Base-by-base conservation (phyloP, 2,113 vertebrate species). In the Oreotrochilus melanogaster region DNA sequence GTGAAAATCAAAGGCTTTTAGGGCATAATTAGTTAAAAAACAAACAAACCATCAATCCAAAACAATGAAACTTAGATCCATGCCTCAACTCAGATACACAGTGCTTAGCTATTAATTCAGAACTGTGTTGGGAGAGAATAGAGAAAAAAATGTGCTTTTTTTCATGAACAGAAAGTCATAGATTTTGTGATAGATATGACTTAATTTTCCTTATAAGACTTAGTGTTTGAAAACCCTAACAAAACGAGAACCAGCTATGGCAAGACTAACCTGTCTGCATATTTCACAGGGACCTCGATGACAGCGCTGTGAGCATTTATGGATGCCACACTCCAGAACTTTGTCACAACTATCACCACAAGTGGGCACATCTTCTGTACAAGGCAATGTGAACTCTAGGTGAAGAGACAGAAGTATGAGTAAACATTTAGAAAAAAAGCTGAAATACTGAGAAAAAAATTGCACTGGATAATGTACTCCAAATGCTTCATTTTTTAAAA, bases 261-360 rank as follows among this genome's bases (percentile, higher is more conserved):
- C 18, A 88, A 73, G 28, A 95, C 97, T 94, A 86, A 99, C 99
- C 98, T 99, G 99, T 96, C 99, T 98, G 96, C 99, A 99, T 79
- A 98, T 99, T 95, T 99, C 99, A 92, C 99, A 99, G 91, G 98
- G 97, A 82, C 99, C 99, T 86, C 99, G 96, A 96, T 99, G 99
- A 97, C 99, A 99, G 72, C 99, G 99, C 97, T 99, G 99, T 10
- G 99, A 99, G 96, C 99, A 99, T 93, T 97, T 98, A 97, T 99
- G 99, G 78, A 99, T 98, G 69, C 98, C 98, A 95, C 99, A 99
- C 4, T 99, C 98, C 83, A 99, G 97, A 18, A 80, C 93, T 94
- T 99, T 99, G 84, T 99, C 99, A 86, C 99, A 99, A 45, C 99
- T 99, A 75, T 99, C 99, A 3, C 99, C 99, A 39, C 99, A 99